Conservation (phyloP, 2,113 vertebrate species). For the Pterophyllum scalare region DNA sequence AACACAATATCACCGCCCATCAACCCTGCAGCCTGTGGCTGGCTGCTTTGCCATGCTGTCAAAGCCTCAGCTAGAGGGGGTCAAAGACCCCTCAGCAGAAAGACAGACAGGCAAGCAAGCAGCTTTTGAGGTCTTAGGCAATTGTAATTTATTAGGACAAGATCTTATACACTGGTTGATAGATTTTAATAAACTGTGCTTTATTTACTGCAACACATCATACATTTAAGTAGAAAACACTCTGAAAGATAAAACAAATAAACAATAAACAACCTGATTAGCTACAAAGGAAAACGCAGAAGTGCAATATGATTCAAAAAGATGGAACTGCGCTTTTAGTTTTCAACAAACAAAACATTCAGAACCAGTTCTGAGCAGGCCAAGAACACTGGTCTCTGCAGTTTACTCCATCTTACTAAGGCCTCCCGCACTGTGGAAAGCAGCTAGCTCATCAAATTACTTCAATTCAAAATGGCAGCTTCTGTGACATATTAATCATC, state of each 20-base stretch:
- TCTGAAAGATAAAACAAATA: not conserved
- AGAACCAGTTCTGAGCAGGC: too few species aligned
- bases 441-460: too few species aligned
- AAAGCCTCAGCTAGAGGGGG: slow-evolving; percentile 27
- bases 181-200: not conserved
- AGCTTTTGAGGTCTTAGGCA: not conserved
- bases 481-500: not conserved
- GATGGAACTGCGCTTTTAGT: not conserved
- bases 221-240: not conserved
- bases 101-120: not conserved
- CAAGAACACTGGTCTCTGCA: not conserved
- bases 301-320: not conserved
- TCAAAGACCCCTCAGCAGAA: slow-evolving; percentile 20
- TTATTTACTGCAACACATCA: not conserved
- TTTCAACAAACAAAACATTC: too few species aligned
- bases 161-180: slow-evolving; percentile 2
- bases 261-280: not conserved
- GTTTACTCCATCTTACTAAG: too few species aligned
- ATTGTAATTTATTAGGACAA: slow-evolving; percentile 1
- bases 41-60: slow-evolving; percentile 54
- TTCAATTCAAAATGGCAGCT: not conserved
- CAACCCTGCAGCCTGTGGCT: slow-evolving; percentile 60
- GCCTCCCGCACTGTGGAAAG: too few species aligned
- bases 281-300: too few species aligned
- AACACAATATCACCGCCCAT: slow-evolving; percentile 78